Percentiles rank a stretch among this genome's conserved stretches.
These are phyloP conservation scores for Oligia fasciuncula DNA, from an alignment of 2,888 invertebrate species.

Conservation along the genomic window DNA sequence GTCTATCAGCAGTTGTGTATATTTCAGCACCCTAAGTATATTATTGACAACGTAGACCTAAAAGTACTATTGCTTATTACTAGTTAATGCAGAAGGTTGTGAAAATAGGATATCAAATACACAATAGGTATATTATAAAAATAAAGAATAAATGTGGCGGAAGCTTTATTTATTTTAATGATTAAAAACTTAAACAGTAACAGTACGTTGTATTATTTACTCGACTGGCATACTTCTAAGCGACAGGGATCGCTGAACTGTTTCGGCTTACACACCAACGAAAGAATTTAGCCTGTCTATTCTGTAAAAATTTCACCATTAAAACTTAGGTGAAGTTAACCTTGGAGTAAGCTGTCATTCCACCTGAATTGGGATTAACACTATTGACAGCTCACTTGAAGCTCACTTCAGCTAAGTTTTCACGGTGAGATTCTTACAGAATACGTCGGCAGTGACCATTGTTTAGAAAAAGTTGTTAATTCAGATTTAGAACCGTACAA, in stretches of 20 bases:
- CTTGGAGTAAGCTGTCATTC: background rate
- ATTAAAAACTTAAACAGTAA: constrained; percentile 2
- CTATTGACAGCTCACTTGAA: background rate
- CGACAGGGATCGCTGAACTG: background rate
- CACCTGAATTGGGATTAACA: background rate
- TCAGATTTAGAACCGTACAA: background rate
- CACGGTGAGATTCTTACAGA: too few relatives aligned
- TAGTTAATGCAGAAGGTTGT: background rate
- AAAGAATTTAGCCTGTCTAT: background rate
- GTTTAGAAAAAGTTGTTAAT: background rate
- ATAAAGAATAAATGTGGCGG: background rate
- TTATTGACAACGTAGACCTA: background rate
- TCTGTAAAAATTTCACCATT: background rate
- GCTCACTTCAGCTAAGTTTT: too few relatives aligned
- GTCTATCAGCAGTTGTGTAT: background rate
- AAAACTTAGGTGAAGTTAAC: background rate
- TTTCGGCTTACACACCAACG: background rate
- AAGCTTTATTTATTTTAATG: background rate
- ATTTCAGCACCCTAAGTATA: background rate
- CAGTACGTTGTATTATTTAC: background rate
- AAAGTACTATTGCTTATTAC: background rate
- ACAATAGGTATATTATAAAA: background rate
- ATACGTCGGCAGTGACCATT: background rate
- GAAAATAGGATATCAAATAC: background rate
- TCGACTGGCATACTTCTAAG: too few relatives aligned